Conservation (phyloP, 2,113 vertebrate genomes). For the Gymnorhina tibicen region DNA sequence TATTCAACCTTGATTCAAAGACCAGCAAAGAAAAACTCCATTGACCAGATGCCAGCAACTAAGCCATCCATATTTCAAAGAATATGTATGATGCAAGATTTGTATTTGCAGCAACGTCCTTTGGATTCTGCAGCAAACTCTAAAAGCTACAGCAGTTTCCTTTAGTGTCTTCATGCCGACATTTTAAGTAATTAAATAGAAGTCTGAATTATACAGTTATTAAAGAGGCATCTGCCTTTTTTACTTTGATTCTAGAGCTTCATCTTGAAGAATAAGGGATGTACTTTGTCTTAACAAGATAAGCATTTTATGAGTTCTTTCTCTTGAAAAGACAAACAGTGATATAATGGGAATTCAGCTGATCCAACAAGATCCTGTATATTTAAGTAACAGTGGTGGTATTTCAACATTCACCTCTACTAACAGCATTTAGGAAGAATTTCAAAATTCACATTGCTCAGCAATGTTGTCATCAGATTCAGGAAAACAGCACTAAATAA, state of each 20-base stretch:
- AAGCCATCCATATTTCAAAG: background rate
- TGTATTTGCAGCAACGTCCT: background rate
- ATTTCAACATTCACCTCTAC: conserved; percentile 1
- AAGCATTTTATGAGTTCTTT: background rate
- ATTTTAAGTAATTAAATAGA: conserved; percentile 49
- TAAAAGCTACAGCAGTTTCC: background rate
- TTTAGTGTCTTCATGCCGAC: background rate
- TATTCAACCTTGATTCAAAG: background rate
- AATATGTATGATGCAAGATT: background rate
- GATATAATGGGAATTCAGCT: background rate
- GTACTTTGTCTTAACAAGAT: background rate
- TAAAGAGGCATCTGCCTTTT: conserved; percentile 18
- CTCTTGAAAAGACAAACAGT: background rate
- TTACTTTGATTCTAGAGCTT: conserved; percentile 2
- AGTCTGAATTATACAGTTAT: background rate
- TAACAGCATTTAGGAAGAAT: background rate
- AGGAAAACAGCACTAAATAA: background rate
- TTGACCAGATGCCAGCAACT: background rate
- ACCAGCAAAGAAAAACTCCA: background rate
- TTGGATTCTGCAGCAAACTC: background rate
- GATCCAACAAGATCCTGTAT: background rate
- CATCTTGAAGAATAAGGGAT: background rate
- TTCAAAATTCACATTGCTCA: conserved; percentile 19
- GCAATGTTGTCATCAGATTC: conserved; percentile 20
- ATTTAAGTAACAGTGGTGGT: background rate